Evolutionary conservation across 2,113 vertebrate genomes (phyloP).

Genomic region (Tapirus terrestris): DNA sequence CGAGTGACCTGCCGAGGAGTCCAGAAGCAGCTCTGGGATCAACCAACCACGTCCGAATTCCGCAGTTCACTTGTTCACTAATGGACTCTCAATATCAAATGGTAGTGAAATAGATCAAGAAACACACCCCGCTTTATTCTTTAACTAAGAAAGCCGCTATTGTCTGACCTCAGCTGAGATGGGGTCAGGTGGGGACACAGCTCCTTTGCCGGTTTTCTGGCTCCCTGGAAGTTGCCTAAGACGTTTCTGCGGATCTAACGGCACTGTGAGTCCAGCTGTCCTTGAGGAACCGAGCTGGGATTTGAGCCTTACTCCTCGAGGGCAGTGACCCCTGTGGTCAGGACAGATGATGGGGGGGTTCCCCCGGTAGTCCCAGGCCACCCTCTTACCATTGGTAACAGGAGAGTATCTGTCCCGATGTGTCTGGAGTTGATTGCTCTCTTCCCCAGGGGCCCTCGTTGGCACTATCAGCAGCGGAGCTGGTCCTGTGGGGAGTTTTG

Average conservation of each 20-base stretch:
- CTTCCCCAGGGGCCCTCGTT: background rate
- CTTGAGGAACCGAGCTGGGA: background rate
- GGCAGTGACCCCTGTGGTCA: background rate
- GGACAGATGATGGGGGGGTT: background rate
- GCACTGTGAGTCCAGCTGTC: background rate
- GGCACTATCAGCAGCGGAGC: background rate
- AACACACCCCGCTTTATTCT: background rate
- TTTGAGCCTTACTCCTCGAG: background rate
- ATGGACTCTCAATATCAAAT: background rate
- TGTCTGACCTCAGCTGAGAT: constrained; percentile 24
- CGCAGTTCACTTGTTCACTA: background rate
- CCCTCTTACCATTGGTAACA: background rate
- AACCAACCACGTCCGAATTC: background rate
- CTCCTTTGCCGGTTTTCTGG: background rate
- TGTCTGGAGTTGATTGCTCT: background rate
- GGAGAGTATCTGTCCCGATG: background rate
- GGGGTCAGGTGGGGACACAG: constrained; percentile 52
- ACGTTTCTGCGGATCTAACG: background rate
- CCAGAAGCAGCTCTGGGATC: background rate
- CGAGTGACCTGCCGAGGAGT: background rate
- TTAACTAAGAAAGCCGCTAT: constrained; percentile 57
- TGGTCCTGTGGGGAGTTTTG: background rate
- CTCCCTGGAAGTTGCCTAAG: constrained; percentile 38
- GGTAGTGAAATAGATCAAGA: constrained; percentile 5
- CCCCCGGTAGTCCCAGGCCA: background rate